A percentile compares a stretch with the other conserved stretches of the same genome.
phyloP scores from a whole-genome alignment of 1,140 invertebrate species.

The Aphidius ervi region DNA sequence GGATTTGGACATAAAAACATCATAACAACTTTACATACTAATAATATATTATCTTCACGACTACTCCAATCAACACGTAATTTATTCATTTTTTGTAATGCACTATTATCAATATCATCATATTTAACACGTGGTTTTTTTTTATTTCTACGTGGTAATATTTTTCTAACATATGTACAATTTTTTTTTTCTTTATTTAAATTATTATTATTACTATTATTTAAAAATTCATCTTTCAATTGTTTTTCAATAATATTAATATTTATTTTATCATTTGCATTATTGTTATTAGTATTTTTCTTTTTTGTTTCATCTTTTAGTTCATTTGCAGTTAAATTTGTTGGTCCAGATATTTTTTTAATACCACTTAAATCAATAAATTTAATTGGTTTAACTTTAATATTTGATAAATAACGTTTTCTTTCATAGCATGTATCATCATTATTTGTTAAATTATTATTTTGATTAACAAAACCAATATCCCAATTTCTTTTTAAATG shows the following conservation, averaged over 20 bases:
- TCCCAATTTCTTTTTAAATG: slow-evolving; percentile 70
- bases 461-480: slow-evolving; percentile 34
- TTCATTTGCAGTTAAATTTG: slow-evolving; percentile 23
- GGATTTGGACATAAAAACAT: slow-evolving; percentile 59
- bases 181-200: slow-evolving; percentile 17
- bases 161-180: slow-evolving; percentile 38
- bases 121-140: slow-evolving; percentile 46
- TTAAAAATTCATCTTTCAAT: background rate
- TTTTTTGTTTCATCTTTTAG: slow-evolving; percentile 17
- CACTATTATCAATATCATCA: slow-evolving; percentile 65
- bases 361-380: slow-evolving; percentile 33
- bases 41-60: slow-evolving; percentile 62
- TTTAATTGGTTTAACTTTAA: slow-evolving; percentile 36
- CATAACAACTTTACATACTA: slow-evolving; percentile 66
- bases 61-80: slow-evolving; percentile 61
- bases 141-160: slow-evolving; percentile 37
- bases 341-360: slow-evolving; percentile 32
- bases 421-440: slow-evolving; percentile 19
- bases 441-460: background rate
- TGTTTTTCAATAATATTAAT: too few species aligned
- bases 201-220: background rate
- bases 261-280: background rate
- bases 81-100: slow-evolving; percentile 63
- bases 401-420: slow-evolving; percentile 30
- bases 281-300: background rate